Evolutionary conservation across 2,888 invertebrate species (phyloP).

Genomic region (Harpagoxenus sublaevis): DNA sequence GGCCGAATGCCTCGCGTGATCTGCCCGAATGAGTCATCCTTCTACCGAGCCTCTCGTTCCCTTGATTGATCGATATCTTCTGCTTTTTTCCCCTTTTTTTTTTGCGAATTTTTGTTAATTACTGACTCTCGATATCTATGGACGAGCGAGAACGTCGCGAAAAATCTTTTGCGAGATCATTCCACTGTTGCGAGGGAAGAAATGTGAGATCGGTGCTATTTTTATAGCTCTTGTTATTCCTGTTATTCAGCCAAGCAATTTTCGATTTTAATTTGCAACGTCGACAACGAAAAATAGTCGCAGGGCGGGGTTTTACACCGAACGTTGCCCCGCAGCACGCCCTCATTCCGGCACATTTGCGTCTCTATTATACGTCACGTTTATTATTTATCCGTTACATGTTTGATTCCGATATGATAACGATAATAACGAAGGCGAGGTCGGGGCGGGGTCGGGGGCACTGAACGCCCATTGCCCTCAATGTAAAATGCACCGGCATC

Average conservation of each 20-base stretch:
- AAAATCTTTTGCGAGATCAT: background rate
- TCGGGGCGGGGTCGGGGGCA: background rate
- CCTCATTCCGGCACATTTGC: slow-evolving; percentile 23
- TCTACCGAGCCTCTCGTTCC: background rate
- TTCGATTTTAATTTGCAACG: background rate
- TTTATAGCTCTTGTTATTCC: background rate
- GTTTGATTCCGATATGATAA: slow-evolving; percentile 11
- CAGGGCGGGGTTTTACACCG: slow-evolving; percentile 24
- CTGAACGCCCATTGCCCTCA: slow-evolving; percentile 2
- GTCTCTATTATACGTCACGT: slow-evolving; percentile 27
- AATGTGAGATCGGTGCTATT: background rate
- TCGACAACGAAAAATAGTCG: background rate
- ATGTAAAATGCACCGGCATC: background rate
- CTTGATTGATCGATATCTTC: background rate
- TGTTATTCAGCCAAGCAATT: background rate
- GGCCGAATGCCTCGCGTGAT: slow-evolving; percentile 10
- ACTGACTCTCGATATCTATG: too few species aligned
- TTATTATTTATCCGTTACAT: slow-evolving; percentile 41
- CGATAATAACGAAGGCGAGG: slow-evolving; percentile 11
- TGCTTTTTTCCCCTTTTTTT: background rate
- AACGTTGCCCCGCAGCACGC: slow-evolving; percentile 9
- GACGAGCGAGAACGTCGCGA: background rate
- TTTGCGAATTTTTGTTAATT: background rate
- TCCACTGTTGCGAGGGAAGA: background rate
- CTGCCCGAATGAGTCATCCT: slow-evolving; percentile 35